Base-by-base conservation (phyloP, 2,888 invertebrate genomes). In the Polydrusus tereticollis region DNA sequence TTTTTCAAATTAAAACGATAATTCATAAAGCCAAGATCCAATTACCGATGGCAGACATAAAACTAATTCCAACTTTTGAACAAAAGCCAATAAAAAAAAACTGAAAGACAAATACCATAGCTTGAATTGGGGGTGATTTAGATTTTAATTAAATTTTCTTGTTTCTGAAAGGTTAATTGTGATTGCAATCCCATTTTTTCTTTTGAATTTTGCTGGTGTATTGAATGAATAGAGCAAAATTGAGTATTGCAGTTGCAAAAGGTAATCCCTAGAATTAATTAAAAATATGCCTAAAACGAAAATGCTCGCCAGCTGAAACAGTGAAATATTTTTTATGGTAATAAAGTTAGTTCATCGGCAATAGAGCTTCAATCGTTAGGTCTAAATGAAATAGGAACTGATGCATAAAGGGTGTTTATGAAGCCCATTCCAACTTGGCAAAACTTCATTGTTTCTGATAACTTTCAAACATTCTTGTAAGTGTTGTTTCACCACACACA, bases 91-190 rank as follows among this genome's bases (percentile, higher is more conserved):
- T 29, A 52, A 52, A 52, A 52, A 52, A n/a, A n/a, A 29, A 26
- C 14, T 29, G 29, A 26, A 52, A 29, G 52, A 29, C 52, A 52
- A 52, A 52, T 16, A 52, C 52, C n/a, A n/a, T 21, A 8, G 26
- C 26, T 29, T 52, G 52, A 52, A 47, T 26, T 26, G 26, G 26
- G 52, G 12, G 29, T 6, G 29, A 52, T 52, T 52, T 52, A 29
- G 52, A 26, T 29, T 52, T 52, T 52, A 52, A 52, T 52, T 52
- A 52, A 52, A 52, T 16, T 26, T 52, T 52, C 52, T 52, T 52
- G 52, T 52, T 52, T 8, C 52, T 52, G 16, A 16, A 52, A 52
- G 14, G 52, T 52, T 26, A 29, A 52, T 52, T 52, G 21, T 29
- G 29, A 29, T 29, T 52, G 52, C 52, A 52, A 10, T 29, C 20